Conservation (phyloP, 2,888 invertebrate species). For the Caradrina clavipalpis region DNA sequence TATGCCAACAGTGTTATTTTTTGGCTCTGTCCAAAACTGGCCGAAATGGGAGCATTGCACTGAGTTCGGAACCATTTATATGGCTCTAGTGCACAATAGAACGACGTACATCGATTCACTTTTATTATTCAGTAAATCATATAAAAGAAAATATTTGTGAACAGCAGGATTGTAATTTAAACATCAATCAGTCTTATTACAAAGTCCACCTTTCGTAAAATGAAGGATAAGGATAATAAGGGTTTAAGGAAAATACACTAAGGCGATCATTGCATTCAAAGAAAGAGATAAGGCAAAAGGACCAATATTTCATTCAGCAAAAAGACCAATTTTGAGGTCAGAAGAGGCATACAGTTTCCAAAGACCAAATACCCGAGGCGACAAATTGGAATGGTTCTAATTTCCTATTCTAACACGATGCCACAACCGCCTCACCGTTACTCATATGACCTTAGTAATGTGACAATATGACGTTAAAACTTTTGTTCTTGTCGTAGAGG, state of each 20-base stretch:
- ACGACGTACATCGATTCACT: neutral
- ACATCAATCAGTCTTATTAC: neutral
- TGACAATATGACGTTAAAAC: slow-evolving; percentile 83
- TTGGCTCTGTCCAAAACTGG: slow-evolving; percentile 39
- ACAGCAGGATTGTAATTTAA: neutral
- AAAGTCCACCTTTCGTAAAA: neutral
- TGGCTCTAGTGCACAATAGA: neutral
- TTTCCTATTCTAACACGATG: slow-evolving; percentile 47
- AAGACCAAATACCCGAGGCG: slow-evolving; percentile 19
- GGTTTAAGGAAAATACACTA: neutral
- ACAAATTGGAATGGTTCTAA: slow-evolving; percentile 53
- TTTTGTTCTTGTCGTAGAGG: slow-evolving; percentile 83
- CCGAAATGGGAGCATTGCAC: slow-evolving; percentile 31
- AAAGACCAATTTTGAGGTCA: slow-evolving; percentile 19
- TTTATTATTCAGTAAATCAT: slow-evolving; percentile 5
- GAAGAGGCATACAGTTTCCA: neutral
- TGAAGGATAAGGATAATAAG: neutral
- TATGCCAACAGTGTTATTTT: slow-evolving; percentile 31
- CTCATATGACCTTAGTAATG: slow-evolving; percentile 76
- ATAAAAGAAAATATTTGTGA: neutral
- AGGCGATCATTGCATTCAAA: neutral
- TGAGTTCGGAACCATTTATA: slow-evolving; percentile 6
- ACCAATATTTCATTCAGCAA: neutral
- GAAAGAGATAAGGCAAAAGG: slow-evolving; percentile 1
- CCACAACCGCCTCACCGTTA: slow-evolving; percentile 54